Evolutionary conservation across 2,888 invertebrate species (phyloP), one percentile per base, ranked within the genome.

Genomic region (Hirudinaria manillensis): DNA sequence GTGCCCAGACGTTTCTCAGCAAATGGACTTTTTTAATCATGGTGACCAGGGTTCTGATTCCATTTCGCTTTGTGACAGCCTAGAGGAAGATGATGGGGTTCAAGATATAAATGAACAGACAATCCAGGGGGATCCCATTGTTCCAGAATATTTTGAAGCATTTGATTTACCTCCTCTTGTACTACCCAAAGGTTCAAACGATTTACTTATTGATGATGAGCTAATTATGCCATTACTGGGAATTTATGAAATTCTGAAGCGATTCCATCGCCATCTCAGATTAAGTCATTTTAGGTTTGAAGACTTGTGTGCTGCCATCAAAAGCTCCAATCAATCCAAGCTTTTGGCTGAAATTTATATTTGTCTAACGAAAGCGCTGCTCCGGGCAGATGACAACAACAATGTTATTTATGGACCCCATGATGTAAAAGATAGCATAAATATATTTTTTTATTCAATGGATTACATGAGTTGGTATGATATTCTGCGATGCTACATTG

Each of bases 391-490:
- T 79, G 85, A 85, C 66, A 81, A 80, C 38, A 83, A 82, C 77
- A 82, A 93, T 82, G 95, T 83, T 56, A 93, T 93, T 86, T 98
- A 95, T 87, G 96, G 96, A 70, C 95, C 97, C 13, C 87, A 94
- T 77, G 99, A 99, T 87, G 93, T 94, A 83, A 97, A 97, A 87
- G 97, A 98, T 86, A 94, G 95, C 85, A 91, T 97, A 38, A 97
- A 98, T 86, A 91, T 97, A 78, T 90, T 92, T 80, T 88, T 98
- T 75, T 96, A 92, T 87, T 89, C 96, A 82, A 90, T 96, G 81
- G 99, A 99, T 87, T 89, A 92, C 75, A 90, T 98, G 88, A 96
- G 96, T 71, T 99, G 98, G 93, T 94, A 96, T 65, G 97, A 98
- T 88, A 90, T 93, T 72, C 87, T 96, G 78, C 88, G 93, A 79